Percentiles rank a stretch among this genome's conserved stretches.
Evolutionary conservation across 1,140 invertebrate genomes (phyloP).

Genomic region (Aphelenchoides besseyi): DNA sequence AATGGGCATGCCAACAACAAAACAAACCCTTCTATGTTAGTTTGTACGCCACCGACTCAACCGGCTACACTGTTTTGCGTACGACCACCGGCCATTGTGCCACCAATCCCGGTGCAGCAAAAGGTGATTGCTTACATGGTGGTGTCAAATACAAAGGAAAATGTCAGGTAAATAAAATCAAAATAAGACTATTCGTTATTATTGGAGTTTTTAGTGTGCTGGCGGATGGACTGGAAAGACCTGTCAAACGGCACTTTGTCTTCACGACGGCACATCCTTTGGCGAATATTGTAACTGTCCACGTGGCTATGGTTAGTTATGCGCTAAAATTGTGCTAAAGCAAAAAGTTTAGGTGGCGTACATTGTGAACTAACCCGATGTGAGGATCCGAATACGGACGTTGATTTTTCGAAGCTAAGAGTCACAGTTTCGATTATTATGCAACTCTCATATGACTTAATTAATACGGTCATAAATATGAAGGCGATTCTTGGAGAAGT

Average conservation of each 20-base stretch:
- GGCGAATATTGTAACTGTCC: not conserved
- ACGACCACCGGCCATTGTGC: constrained; percentile 13
- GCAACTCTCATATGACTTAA: not conserved
- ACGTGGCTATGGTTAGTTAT: not conserved
- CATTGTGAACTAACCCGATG: not conserved
- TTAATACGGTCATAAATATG: not conserved
- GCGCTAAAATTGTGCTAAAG: not conserved
- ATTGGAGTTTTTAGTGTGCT: not conserved
- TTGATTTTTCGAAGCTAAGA: not conserved
- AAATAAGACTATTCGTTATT: not conserved
- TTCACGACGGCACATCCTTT: not conserved
- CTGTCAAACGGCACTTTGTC: constrained; percentile 7
- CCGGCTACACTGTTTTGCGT: constrained; percentile 11
- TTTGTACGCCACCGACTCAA: not conserved
- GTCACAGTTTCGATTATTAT: not conserved
- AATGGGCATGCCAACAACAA: not conserved
- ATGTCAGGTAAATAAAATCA: not conserved
- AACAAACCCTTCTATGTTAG: constrained; percentile 7
- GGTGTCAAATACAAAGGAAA: not conserved
- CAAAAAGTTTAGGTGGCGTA: not conserved
- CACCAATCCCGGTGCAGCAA: not conserved
- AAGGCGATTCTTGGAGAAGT: not conserved
- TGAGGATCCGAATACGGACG: not conserved
- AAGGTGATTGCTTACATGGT: constrained; percentile 3
- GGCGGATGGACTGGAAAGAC: constrained; percentile 2